These are phyloP conservation scores for Delia radicum DNA, from an alignment of 1,140 invertebrate species.

Conservation along the genomic window DNA sequence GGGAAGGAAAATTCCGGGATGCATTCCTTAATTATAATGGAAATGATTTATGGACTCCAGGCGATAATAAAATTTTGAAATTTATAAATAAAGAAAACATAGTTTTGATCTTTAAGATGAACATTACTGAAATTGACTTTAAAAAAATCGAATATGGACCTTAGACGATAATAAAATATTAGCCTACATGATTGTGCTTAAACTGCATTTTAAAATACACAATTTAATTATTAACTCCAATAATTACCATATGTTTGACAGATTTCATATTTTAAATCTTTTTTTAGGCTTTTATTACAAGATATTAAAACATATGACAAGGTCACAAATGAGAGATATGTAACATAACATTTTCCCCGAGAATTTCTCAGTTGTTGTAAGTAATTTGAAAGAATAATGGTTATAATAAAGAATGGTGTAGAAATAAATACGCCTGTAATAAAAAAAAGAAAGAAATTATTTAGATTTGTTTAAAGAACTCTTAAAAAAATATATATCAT, in stretches of 20 bases:
- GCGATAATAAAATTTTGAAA: too few species aligned
- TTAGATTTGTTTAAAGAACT: too few species aligned
- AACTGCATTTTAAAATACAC: background rate
- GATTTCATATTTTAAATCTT: background rate
- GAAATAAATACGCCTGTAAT: background rate
- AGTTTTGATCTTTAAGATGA: too few species aligned
- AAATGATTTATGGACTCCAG: too few species aligned
- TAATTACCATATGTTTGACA: background rate
- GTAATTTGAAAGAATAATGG: background rate
- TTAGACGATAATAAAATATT: too few species aligned
- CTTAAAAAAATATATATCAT: too few species aligned
- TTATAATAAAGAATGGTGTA: background rate
- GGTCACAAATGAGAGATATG: background rate
- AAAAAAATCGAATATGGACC: too few species aligned
- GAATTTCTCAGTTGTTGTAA: background rate
- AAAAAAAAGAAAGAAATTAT: background rate
- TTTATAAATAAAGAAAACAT: too few species aligned
- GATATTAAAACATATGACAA: background rate
- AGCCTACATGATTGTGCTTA: too few species aligned
- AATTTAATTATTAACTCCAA: background rate
- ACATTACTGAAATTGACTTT: too few species aligned
- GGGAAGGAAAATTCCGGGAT: too few species aligned
- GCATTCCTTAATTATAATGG: too few species aligned
- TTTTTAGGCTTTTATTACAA: background rate
- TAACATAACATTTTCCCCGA: background rate